Evolutionary conservation across 1,140 invertebrate genomes (phyloP).

Genomic region (Diprion similis): DNA sequence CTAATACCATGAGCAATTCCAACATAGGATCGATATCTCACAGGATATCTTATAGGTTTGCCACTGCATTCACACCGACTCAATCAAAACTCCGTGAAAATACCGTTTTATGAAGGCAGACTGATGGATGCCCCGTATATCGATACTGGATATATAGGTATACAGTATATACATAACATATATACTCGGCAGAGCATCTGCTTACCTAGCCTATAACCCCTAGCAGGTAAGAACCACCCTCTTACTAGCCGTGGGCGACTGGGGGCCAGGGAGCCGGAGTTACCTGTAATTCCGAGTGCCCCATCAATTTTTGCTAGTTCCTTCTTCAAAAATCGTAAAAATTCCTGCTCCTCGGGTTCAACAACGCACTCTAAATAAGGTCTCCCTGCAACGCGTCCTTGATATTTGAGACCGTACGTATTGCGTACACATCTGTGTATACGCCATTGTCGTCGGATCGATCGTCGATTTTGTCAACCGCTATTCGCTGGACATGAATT

Average conservation of each 20-base stretch:
- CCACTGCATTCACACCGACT: too few species aligned
- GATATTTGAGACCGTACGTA: not conserved
- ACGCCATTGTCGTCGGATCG: not conserved
- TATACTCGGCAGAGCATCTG: not conserved
- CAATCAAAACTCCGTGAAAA: too few species aligned
- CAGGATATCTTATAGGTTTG: too few species aligned
- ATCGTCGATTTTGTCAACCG: not conserved
- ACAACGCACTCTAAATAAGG: not conserved
- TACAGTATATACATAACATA: too few species aligned
- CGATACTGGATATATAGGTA: too few species aligned
- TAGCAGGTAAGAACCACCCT: not conserved
- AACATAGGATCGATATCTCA: too few species aligned
- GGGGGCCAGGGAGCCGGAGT: not conserved
- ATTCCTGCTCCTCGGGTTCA: not conserved
- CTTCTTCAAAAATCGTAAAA: not conserved
- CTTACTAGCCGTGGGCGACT: not conserved
- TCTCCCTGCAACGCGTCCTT: constrained; percentile 1
- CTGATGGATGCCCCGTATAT: too few species aligned
- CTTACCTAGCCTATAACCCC: not conserved
- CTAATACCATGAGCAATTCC: too few species aligned
- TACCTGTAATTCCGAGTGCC: not conserved
- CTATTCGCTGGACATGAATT: not conserved
- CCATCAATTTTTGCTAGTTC: not conserved
- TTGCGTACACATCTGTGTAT: not conserved
- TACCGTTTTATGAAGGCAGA: too few species aligned